These are phyloP conservation scores for Myodes glareolus DNA, from an alignment of 2,113 vertebrate species.

Conservation along the genomic window DNA sequence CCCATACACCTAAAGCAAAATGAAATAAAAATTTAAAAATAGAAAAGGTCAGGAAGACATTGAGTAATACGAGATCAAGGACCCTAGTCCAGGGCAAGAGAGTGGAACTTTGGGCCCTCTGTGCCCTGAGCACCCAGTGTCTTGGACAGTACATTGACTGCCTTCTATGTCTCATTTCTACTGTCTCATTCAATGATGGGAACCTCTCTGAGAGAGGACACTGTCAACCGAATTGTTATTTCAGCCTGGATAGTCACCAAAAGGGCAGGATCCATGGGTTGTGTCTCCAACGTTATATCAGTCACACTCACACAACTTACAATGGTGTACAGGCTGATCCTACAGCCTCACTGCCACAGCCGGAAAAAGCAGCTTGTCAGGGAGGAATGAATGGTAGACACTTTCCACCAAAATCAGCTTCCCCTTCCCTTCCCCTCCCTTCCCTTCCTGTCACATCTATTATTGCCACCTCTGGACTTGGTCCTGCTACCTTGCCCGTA, in stretches of 20 bases:
- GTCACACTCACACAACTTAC: neutral
- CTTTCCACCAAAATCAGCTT: neutral
- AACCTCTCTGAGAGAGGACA: neutral
- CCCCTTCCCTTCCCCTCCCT: neutral
- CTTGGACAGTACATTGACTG: neutral
- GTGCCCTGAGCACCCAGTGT: no score
- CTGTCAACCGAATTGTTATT: neutral
- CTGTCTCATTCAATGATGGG: fast-evolving
- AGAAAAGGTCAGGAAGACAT: neutral
- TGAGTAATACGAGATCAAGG: neutral
- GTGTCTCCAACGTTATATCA: neutral
- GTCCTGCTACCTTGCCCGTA: neutral
- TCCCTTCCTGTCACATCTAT: neutral
- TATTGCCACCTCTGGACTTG: no score
- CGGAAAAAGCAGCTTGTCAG: neutral
- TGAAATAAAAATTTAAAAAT: neutral
- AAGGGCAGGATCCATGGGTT: neutral
- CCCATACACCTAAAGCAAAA: neutral
- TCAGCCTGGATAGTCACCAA: neutral
- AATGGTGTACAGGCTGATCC: neutral
- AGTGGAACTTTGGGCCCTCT: neutral
- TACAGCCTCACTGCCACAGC: neutral
- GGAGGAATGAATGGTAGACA: neutral
- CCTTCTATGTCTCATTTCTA: neutral
- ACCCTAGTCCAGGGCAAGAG: neutral